Evolutionary conservation across 2,888 invertebrate species (phyloP).

Genomic region (Orthonychiurus folsomi): DNA sequence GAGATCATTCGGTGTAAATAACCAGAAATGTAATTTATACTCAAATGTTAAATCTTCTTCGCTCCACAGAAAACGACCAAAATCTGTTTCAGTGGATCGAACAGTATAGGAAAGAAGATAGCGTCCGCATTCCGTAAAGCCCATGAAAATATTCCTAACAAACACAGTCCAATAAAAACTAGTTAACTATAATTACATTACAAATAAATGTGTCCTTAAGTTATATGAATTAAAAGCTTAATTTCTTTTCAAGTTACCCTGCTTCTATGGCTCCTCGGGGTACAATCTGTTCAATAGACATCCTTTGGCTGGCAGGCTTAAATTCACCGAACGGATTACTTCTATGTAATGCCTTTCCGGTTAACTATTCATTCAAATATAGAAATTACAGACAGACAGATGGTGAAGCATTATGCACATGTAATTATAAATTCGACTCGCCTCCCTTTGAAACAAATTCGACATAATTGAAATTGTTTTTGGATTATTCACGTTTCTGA

Average conservation of each 20-base stretch:
- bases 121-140: constrained; percentile 87
- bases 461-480: background rate
- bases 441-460: background rate
- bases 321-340: constrained; percentile 28
- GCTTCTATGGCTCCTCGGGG: constrained; percentile 35
- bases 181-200: background rate
- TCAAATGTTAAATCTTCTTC: constrained; percentile 48
- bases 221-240: background rate
- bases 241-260: constrained; percentile 26
- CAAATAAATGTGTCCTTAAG: background rate
- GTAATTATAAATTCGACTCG: background rate
- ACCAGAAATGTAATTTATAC: constrained; percentile 61
- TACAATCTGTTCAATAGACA: constrained; percentile 32
- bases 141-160: constrained; percentile 79
- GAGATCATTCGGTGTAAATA: constrained; percentile 51
- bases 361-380: constrained; percentile 14
- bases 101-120: constrained; percentile 78
- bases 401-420: background rate
- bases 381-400: background rate
- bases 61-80: constrained; percentile 44
- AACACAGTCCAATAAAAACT: too few species aligned
- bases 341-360: constrained; percentile 20
- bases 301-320: constrained; percentile 26
- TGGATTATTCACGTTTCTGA: background rate
- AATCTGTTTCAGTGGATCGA: constrained; percentile 49